phyloP scores from a whole-genome alignment of 2,113 vertebrate genomes.

The Columba janthina region DNA sequence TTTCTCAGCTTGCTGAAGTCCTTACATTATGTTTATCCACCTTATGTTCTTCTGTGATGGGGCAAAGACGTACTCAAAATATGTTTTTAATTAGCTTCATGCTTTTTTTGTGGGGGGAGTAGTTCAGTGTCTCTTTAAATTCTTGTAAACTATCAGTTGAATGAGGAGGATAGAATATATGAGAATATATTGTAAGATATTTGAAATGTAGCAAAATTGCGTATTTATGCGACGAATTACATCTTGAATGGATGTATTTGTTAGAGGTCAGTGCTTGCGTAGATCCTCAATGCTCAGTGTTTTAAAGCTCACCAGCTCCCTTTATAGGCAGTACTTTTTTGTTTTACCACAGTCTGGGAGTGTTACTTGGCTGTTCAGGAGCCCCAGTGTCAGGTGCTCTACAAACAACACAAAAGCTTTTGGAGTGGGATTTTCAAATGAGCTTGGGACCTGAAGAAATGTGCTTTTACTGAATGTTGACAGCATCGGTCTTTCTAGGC shows the following conservation, averaged over 20 bases:
- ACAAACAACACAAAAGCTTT: background rate
- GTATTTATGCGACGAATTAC: background rate
- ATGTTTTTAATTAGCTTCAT: background rate
- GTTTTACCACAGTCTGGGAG: background rate
- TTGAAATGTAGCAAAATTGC: background rate
- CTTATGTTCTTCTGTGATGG: background rate
- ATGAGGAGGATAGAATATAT: background rate
- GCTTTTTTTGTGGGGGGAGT: background rate
- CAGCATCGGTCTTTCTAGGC: background rate
- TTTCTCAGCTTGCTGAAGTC: background rate
- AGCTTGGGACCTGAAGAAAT: background rate
- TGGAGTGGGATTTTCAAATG: background rate
- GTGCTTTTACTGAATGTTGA: rapidly evolving
- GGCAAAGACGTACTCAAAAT: background rate
- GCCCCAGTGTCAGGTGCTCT: background rate
- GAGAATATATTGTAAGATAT: background rate
- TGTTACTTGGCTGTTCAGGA: background rate
- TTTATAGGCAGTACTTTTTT: background rate
- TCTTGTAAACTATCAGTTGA: background rate
- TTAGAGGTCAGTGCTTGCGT: background rate
- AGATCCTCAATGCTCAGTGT: background rate
- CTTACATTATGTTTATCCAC: background rate
- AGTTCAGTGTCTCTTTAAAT: background rate
- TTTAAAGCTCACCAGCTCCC: background rate
- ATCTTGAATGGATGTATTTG: background rate